phyloP scores from a whole-genome alignment of 2,888 invertebrate species.

The Ectobius pallidus region DNA sequence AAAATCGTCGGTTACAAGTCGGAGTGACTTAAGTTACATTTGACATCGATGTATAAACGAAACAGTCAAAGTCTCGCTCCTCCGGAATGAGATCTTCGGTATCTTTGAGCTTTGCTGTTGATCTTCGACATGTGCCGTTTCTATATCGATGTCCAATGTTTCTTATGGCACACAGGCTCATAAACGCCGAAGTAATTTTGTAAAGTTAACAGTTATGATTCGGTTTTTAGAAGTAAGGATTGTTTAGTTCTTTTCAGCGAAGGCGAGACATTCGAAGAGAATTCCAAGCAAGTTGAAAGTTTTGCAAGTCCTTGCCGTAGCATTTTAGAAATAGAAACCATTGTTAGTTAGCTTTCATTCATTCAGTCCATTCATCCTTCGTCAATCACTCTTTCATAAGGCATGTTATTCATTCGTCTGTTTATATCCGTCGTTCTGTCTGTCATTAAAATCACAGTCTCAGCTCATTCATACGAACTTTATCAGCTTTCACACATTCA shows the following conservation, averaged over 20 bases:
- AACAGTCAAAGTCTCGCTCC: background rate
- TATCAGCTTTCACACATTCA: no score
- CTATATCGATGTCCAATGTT: background rate
- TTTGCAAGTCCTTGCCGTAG: background rate
- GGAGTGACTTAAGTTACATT: background rate
- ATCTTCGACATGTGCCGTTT: background rate
- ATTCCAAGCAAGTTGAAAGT: no score
- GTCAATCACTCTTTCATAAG: background rate
- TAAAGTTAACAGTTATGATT: background rate
- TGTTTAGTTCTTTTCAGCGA: no score
- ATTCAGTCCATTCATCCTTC: background rate
- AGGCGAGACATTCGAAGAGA: no score
- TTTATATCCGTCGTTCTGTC: background rate
- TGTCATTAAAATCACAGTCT: background rate
- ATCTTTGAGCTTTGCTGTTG: background rate
- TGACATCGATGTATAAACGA: background rate
- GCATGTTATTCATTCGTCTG: background rate
- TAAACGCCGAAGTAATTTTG: background rate
- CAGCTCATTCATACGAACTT: no score
- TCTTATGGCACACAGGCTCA: background rate
- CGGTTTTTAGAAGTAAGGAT: background rate
- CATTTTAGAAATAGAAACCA: constrained; percentile 9
- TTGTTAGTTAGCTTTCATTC: background rate
- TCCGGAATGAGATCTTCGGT: background rate
- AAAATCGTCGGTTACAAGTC: constrained; percentile 4